These are phyloP conservation scores for Meleagris gallopavo DNA, from an alignment of 2,113 vertebrate species.

Conservation along the genomic window DNA sequence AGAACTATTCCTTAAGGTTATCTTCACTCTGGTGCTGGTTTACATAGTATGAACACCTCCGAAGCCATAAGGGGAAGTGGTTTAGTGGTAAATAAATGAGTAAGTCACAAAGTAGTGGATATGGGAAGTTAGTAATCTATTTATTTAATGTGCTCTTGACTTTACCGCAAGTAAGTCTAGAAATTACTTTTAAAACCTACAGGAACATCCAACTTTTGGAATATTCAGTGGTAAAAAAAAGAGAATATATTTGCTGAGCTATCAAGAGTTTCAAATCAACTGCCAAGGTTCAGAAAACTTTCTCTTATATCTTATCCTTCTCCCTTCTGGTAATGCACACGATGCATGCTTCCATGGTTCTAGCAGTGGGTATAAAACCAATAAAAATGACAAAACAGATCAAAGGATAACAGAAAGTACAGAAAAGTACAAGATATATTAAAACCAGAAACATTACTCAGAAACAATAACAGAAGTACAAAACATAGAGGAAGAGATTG, in stretches of 20 bases:
- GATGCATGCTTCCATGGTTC: neutral
- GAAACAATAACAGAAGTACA: neutral
- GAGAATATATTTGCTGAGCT: neutral
- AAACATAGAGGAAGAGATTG: neutral
- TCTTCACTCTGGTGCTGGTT: neutral
- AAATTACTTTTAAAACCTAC: neutral
- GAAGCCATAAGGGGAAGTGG: neutral
- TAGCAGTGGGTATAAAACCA: neutral
- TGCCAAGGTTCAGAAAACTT: neutral
- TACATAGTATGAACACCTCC: neutral
- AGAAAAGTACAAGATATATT: neutral
- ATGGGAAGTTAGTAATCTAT: neutral
- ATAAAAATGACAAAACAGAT: neutral
- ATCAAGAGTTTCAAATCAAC: neutral
- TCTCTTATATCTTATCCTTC: neutral
- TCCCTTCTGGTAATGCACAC: neutral
- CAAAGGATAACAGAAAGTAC: neutral
- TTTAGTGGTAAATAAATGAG: neutral
- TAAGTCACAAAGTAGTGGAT: neutral
- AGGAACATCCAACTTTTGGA: neutral
- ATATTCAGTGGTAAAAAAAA: neutral
- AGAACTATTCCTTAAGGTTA: neutral
- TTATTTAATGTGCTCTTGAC: neutral
- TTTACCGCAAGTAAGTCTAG: neutral
- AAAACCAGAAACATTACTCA: neutral